Conservation (phyloP, 2,113 vertebrate genomes). For the Equus przewalskii region DNA sequence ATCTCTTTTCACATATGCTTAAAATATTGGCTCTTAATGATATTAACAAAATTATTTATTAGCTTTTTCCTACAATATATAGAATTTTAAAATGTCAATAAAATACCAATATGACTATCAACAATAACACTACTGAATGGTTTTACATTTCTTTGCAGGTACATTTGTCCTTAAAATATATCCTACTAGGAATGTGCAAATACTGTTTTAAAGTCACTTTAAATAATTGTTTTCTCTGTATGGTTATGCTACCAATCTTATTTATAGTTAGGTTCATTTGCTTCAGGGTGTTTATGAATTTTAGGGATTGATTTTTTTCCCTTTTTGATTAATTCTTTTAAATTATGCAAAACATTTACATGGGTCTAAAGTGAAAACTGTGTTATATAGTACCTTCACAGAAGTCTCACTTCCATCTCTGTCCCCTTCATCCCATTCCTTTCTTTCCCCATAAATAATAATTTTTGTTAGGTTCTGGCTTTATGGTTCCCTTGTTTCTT, state of each 20-base stretch:
- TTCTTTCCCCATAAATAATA: constrained; percentile 41
- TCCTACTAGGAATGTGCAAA: not conserved
- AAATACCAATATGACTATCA: constrained; percentile 46
- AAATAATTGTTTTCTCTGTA: constrained; percentile 60
- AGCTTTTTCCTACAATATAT: constrained; percentile 38
- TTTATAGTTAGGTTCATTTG: constrained; percentile 27
- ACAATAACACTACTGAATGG: constrained; percentile 44
- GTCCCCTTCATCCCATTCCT: not conserved
- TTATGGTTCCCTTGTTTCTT: constrained; percentile 42
- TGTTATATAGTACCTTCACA: constrained; percentile 21
- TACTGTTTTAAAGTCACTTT: constrained; percentile 46
- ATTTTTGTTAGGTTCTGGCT: constrained; percentile 38
- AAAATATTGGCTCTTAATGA: constrained; percentile 17
- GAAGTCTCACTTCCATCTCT: constrained; percentile 46
- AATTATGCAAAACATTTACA: constrained; percentile 62
- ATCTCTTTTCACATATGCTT: constrained; percentile 21
- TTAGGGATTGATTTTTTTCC: not conserved
- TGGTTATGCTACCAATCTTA: constrained; percentile 50
- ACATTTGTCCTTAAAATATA: constrained; percentile 48
- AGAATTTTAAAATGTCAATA: constrained; percentile 56
- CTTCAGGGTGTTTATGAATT: constrained; percentile 49
- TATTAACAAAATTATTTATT: constrained; percentile 57
- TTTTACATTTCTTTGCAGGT: constrained; percentile 55
- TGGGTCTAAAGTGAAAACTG: constrained; percentile 55
- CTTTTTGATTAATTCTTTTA: constrained; percentile 40